A percentile compares a stretch with the other conserved stretches of the same genome.
These are phyloP conservation scores for Aporrectodea caliginosa DNA, from an alignment of 1,140 invertebrate genomes.

Conservation along the genomic window DNA sequence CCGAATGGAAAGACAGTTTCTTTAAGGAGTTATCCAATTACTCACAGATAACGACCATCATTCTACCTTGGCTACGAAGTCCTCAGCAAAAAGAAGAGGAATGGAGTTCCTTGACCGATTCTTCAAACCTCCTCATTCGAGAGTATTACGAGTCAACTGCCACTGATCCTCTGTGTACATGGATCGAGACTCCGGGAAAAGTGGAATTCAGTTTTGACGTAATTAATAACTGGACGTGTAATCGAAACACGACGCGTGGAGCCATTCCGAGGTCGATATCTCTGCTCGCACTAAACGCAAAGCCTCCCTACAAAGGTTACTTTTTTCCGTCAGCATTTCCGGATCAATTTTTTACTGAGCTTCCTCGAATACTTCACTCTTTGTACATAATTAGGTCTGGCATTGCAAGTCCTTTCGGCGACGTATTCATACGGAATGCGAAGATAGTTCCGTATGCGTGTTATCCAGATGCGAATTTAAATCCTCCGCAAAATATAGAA, in stretches of 20 bases:
- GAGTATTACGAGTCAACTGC: background rate
- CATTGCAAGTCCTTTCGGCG: background rate
- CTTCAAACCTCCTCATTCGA: background rate
- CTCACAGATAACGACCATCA: background rate
- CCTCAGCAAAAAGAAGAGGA: background rate
- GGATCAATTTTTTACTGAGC: background rate
- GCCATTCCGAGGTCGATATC: background rate
- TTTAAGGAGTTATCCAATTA: background rate
- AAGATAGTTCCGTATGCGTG: background rate
- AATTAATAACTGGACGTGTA: background rate
- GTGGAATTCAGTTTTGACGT: background rate
- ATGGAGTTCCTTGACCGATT: background rate
- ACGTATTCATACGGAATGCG: background rate
- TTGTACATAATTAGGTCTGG: background rate
- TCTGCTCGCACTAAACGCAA: background rate
- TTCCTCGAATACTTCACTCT: background rate
- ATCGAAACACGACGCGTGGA: background rate
- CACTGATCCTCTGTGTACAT: background rate
- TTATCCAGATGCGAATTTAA: background rate
- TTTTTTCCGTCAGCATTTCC: background rate
- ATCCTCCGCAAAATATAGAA: background rate
- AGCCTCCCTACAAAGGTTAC: background rate
- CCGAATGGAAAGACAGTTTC: background rate
- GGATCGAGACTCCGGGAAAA: background rate
- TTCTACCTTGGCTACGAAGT: background rate